Evolutionary conservation across 2,797 vertebrate species (phyloP).

Genomic region (Neopelma chrysocephalum): DNA sequence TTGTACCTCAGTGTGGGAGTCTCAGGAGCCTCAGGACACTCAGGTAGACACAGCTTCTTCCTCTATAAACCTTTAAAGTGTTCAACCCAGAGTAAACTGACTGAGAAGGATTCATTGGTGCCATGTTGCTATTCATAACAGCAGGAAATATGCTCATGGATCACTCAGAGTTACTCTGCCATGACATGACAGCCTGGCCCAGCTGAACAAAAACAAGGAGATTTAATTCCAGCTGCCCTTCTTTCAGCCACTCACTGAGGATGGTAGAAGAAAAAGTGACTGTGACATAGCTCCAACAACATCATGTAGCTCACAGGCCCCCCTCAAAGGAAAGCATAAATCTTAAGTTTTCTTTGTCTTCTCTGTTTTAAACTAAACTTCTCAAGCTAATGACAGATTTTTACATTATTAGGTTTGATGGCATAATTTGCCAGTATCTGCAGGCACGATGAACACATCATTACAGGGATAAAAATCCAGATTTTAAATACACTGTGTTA

Average conservation of each 20-base stretch:
- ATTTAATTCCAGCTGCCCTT: background rate
- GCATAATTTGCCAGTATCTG: background rate
- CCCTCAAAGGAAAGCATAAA: background rate
- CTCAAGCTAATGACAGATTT: background rate
- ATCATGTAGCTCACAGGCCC: background rate
- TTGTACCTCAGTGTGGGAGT: background rate
- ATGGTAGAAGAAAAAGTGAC: background rate
- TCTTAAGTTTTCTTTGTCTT: background rate
- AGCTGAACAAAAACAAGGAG: background rate
- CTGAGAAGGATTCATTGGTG: background rate
- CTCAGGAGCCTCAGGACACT: background rate
- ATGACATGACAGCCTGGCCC: background rate
- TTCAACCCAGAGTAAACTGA: background rate
- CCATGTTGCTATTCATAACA: background rate
- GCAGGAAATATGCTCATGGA: background rate
- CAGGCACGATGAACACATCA: background rate
- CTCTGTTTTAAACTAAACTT: background rate
- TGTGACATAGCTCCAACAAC: background rate
- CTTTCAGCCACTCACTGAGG: background rate
- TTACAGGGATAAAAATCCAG: background rate
- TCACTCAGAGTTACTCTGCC: background rate
- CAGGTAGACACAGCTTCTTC: background rate
- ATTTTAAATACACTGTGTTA: background rate
- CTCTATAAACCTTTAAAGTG: background rate
- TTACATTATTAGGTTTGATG: background rate